Conservation (phyloP, 1,140 invertebrate species). For the Nixonia krombeini region DNA sequence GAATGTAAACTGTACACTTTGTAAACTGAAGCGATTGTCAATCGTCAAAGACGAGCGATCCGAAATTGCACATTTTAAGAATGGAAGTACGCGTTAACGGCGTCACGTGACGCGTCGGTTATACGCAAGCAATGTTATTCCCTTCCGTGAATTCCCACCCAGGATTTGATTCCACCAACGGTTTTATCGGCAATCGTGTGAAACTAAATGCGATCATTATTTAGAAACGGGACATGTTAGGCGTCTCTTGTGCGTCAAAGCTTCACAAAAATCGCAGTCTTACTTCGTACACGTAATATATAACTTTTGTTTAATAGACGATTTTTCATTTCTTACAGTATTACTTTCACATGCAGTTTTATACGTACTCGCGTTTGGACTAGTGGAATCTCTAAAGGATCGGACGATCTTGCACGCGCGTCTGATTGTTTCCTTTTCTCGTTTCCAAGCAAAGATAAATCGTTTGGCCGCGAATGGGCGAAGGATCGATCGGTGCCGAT, state of each 20-base stretch:
- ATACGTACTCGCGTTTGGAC: slow-evolving; percentile 41
- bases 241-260: slow-evolving; percentile 39
- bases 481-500: slow-evolving; percentile 9
- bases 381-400: slow-evolving; percentile 49
- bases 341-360: slow-evolving; percentile 40
- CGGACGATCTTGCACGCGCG: slow-evolving; percentile 22
- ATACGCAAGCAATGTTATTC: no score
- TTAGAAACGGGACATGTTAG: no score
- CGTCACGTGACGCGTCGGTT: no score
- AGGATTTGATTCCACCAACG: no score
- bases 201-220: no score
- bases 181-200: no score
- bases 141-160: no score
- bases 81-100: no score
- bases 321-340: slow-evolving; percentile 32
- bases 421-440: slow-evolving; percentile 12
- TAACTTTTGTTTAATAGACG: slow-evolving; percentile 39
- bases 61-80: no score
- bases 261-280: slow-evolving; percentile 41
- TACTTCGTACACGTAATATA: slow-evolving; percentile 40
- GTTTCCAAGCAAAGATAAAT: slow-evolving; percentile 12
- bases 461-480: slow-evolving; percentile 6
- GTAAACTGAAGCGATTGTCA: no score
- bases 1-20: no score
- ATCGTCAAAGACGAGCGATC: no score